Conservation (phyloP, 2,113 vertebrate genomes). For the Trachemys scripta region DNA sequence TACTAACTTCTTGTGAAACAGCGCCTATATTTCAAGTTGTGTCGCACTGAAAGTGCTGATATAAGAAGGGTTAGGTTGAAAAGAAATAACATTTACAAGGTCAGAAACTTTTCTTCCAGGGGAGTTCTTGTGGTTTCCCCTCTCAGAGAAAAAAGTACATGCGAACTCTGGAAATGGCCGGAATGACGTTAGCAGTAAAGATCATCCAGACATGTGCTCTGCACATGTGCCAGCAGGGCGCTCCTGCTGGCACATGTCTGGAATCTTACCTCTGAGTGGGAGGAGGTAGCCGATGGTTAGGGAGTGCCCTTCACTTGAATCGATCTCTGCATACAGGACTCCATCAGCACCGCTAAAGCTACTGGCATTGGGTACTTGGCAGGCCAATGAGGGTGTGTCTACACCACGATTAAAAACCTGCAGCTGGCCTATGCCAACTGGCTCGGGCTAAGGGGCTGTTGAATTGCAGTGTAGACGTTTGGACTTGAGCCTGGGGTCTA, state of each 20-base stretch:
- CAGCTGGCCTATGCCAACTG: too few relatives aligned
- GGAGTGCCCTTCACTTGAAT: neutral
- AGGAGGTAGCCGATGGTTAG: neutral
- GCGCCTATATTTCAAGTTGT: neutral
- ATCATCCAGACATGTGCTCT: neutral
- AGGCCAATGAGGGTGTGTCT: neutral
- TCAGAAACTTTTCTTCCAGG: neutral
- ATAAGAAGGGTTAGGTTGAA: neutral
- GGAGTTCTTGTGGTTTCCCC: neutral
- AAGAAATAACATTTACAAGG: neutral
- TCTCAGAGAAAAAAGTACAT: neutral
- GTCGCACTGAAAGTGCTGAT: neutral
- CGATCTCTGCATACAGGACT: neutral
- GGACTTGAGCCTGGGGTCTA: neutral
- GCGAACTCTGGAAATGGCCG: neutral
- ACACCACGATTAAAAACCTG: neutral
- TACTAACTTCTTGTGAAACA: neutral
- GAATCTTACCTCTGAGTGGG: constrained; percentile 47
- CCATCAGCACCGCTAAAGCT: neutral
- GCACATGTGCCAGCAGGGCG: constrained; percentile 56
- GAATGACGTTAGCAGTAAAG: neutral
- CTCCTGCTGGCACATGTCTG: constrained; percentile 50
- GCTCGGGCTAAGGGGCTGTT: neutral
- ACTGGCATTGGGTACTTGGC: neutral
- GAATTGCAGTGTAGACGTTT: neutral